Percentiles rank a stretch among this genome's conserved stretches.
These are phyloP conservation scores for Ormia ochracea DNA, from an alignment of 2,888 invertebrate genomes.

Conservation along the genomic window DNA sequence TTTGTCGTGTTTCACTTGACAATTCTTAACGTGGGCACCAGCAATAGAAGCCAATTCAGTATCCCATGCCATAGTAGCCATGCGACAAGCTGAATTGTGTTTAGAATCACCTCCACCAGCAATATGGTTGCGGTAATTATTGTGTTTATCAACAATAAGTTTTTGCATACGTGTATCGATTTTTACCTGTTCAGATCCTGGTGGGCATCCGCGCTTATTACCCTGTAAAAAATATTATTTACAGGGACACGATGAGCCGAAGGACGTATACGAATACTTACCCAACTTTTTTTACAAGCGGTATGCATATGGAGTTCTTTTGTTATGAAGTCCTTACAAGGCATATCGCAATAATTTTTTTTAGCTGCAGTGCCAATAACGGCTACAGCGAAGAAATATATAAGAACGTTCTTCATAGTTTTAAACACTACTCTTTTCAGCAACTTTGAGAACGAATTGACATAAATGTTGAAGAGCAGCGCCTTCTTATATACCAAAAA, in stretches of 20 bases:
- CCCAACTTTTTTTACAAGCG: background rate
- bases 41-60: conserved; percentile 70
- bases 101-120: conserved; percentile 5
- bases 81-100: conserved; percentile 66
- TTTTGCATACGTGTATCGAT: background rate
- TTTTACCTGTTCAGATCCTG: background rate
- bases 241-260: background rate
- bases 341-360: background rate
- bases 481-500: too few relatives aligned
- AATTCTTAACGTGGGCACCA: conserved; percentile 67
- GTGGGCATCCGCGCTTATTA: background rate
- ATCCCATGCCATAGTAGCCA: conserved; percentile 71
- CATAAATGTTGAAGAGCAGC: too few relatives aligned
- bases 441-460: too few relatives aligned
- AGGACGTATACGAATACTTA: background rate
- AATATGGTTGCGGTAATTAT: conserved; percentile 41
- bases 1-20: conserved; percentile 66
- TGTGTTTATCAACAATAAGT: background rate
- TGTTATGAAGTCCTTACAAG: background rate
- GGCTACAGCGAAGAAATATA: background rate
- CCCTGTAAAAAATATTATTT: background rate
- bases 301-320: background rate
- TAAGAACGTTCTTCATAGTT: background rate
- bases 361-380: background rate
- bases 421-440: too few relatives aligned